These are phyloP conservation scores for Diarsia rubi DNA, from an alignment of 2,888 invertebrate species.

Conservation along the genomic window DNA sequence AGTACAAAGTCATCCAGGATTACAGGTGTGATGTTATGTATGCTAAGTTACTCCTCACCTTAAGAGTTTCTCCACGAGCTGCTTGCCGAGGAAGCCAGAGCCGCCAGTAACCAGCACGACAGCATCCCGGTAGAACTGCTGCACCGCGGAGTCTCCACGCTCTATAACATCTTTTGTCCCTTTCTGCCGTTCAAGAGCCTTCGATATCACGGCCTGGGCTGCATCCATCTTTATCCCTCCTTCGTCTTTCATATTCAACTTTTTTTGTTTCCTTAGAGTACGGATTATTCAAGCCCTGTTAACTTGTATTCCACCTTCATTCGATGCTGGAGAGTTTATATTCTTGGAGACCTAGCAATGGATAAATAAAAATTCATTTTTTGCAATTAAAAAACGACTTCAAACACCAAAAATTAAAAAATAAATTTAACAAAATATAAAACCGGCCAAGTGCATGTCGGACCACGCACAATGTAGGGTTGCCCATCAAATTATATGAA, in stretches of 20 bases:
- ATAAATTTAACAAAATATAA: no score
- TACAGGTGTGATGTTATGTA: not conserved
- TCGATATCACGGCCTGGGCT: conserved; percentile 46
- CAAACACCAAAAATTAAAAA: no score
- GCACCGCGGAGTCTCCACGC: conserved; percentile 62
- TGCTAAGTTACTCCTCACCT: conserved; percentile 10
- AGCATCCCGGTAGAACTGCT: conserved; percentile 67
- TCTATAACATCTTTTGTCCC: conserved; percentile 55
- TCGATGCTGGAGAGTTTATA: not conserved
- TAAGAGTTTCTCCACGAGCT: conserved; percentile 95
- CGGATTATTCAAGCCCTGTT: not conserved
- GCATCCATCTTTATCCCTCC: conserved; percentile 50
- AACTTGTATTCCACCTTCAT: not conserved
- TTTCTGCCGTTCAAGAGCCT: conserved; percentile 40
- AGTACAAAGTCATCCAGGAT: no score
- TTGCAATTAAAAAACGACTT: no score
- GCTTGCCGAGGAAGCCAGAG: conserved; percentile 97
- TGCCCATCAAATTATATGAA: no score
- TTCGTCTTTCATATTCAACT: not conserved
- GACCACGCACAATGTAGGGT: no score
- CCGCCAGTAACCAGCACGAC: conserved; percentile 95
- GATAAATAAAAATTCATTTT: no score
- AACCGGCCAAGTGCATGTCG: no score
- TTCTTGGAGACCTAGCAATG: no score
- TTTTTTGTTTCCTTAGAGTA: not conserved